These are phyloP conservation scores for Bryconaethiops microstoma DNA, from an alignment of 2,797 vertebrate species.

Conservation along the genomic window DNA sequence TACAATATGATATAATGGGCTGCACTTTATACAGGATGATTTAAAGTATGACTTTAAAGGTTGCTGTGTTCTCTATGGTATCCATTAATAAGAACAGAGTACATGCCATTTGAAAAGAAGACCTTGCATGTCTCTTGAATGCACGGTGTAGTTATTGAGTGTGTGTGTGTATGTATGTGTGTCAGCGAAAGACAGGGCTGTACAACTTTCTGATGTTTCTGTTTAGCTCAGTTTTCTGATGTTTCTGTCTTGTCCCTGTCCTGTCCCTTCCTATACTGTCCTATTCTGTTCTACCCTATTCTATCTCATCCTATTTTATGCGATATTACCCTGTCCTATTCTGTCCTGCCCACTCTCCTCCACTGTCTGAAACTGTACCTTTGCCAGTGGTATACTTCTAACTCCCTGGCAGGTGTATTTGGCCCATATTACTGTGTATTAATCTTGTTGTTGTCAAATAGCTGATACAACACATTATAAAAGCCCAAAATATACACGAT, in stretches of 20 bases:
- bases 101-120: neutral
- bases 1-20: too few relatives aligned
- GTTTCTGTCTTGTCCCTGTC: neutral
- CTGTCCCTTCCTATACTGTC: neutral
- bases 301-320: neutral
- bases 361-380: too few relatives aligned
- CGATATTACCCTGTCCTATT: neutral
- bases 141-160: too few relatives aligned
- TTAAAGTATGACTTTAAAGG: neutral
- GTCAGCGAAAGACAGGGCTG: neutral
- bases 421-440: neutral
- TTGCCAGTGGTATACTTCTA: too few relatives aligned
- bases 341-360: neutral
- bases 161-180: neutral
- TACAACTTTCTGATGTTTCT: conserved; percentile 4
- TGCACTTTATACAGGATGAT: too few relatives aligned
- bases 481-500: neutral
- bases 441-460: neutral
- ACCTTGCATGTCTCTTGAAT: neutral
- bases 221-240: conserved; percentile 1
- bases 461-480: neutral
- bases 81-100: neutral
- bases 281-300: neutral
- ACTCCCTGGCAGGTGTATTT: neutral
- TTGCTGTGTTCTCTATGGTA: neutral